phyloP scores from a whole-genome alignment of 2,113 vertebrate genomes.

The Oostethus manadensis region DNA sequence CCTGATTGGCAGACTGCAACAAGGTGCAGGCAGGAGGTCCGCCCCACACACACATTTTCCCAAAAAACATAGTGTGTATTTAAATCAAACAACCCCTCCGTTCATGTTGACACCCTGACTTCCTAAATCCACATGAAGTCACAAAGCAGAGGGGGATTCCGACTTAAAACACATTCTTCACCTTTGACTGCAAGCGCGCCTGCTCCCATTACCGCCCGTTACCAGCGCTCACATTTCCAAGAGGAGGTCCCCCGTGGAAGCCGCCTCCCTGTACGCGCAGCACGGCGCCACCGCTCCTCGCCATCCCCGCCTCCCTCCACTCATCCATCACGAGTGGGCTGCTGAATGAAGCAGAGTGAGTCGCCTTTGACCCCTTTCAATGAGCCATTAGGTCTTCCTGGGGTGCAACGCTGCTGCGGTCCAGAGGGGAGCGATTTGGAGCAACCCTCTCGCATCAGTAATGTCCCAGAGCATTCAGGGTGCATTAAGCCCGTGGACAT shows the following conservation, averaged over 20 bases:
- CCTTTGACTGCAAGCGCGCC: conserved; percentile 54
- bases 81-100: too few species aligned
- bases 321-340: conserved; percentile 56
- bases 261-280: conserved; percentile 22
- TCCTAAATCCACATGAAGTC: conserved; percentile 5
- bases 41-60: too few species aligned
- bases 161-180: conserved; percentile 35
- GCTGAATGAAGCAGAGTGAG: conserved; percentile 62
- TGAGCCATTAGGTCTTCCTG: conserved; percentile 50
- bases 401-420: conserved; percentile 24
- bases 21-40: too few species aligned
- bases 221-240: conserved; percentile 32
- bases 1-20: too few species aligned
- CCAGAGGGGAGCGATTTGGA: conserved; percentile 47
- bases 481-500: conserved; percentile 55
- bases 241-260: conserved; percentile 46
- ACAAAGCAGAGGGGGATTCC: conserved; percentile 30
- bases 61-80: too few species aligned
- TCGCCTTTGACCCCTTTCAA: conserved; percentile 67
- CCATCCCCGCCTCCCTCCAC: conserved; percentile 31
- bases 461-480: conserved; percentile 55
- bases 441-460: conserved; percentile 45
- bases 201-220: conserved; percentile 55
- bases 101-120: not conserved
- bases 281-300: conserved; percentile 27